Evolutionary conservation across 2,113 vertebrate genomes (phyloP).

Genomic region (Cygnus atratus): DNA sequence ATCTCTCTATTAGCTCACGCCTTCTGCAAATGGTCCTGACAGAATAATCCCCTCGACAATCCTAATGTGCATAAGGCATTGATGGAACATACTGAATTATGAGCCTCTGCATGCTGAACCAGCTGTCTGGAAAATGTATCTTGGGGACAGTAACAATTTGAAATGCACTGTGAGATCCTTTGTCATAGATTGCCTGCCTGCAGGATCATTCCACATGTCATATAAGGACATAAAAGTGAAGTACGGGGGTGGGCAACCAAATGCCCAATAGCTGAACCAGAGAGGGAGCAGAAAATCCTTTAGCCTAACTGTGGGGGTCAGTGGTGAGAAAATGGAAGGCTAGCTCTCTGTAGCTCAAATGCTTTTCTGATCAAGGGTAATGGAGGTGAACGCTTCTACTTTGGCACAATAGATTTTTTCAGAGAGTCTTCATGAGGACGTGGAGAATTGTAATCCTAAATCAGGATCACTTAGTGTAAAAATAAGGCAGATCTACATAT

Average conservation of each 20-base stretch:
- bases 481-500: fast-evolving
- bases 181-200: constrained; percentile 15
- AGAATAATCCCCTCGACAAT: constrained; percentile 30
- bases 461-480: fast-evolving
- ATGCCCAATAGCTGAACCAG: not conserved
- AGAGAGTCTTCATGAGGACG: not conserved
- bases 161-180: not conserved
- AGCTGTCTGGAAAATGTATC: constrained; percentile 45
- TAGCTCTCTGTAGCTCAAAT: not conserved
- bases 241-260: not conserved
- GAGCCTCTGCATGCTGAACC: constrained; percentile 1
- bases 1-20: not conserved
- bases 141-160: constrained; percentile 24
- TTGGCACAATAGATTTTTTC: not conserved
- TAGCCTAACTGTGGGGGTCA: not conserved
- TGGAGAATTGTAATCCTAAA: not conserved
- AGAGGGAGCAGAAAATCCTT: not conserved
- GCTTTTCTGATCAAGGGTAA: not conserved
- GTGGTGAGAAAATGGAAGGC: not conserved
- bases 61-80: not conserved
- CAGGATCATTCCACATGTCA: not conserved
- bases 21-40: not conserved
- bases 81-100: constrained; percentile 25
- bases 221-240: not conserved
- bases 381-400: not conserved